Evolutionary conservation across 2,888 invertebrate genomes (phyloP).

Genomic region (Ypsolopha scabrella): DNA sequence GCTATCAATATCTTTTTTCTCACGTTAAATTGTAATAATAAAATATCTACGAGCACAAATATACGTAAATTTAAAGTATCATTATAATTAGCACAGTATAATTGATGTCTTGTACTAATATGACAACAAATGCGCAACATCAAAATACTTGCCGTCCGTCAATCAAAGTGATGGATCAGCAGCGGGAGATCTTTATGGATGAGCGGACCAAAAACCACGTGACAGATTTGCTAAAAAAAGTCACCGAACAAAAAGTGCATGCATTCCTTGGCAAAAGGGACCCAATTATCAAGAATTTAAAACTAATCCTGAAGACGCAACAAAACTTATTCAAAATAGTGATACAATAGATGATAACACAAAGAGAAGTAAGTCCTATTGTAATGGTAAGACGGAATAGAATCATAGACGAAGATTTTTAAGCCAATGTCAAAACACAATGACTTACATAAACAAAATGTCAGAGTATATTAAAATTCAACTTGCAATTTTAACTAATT

Average conservation of each 20-base stretch:
- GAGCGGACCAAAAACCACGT: slow-evolving; percentile 1
- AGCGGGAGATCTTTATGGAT: slow-evolving; percentile 18
- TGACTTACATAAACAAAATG: slow-evolving; percentile 17
- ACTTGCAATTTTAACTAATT: slow-evolving; percentile 30
- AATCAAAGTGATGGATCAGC: slow-evolving; percentile 26
- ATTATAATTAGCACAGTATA: too few relatives aligned
- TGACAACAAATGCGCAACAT: background rate
- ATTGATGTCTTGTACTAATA: background rate
- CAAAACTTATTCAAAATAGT: background rate
- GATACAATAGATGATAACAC: background rate
- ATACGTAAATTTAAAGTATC: too few relatives aligned
- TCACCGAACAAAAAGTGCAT: slow-evolving; percentile 12
- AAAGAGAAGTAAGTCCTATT: background rate
- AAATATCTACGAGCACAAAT: too few relatives aligned
- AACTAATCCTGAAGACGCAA: slow-evolving; percentile 34
- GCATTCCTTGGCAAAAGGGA: slow-evolving; percentile 23
- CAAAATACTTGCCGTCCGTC: slow-evolving; percentile 29
- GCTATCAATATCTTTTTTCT: too few relatives aligned
- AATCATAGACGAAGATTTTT: too few relatives aligned
- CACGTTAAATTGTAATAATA: too few relatives aligned
- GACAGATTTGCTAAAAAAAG: slow-evolving; percentile 11
- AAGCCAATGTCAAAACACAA: background rate
- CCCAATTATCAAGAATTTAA: slow-evolving; percentile 55
- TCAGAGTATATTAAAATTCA: slow-evolving; percentile 26
- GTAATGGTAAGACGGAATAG: too few relatives aligned